phyloP scores from a whole-genome alignment of 2,888 invertebrate genomes.

The Conomelus anceps region DNA sequence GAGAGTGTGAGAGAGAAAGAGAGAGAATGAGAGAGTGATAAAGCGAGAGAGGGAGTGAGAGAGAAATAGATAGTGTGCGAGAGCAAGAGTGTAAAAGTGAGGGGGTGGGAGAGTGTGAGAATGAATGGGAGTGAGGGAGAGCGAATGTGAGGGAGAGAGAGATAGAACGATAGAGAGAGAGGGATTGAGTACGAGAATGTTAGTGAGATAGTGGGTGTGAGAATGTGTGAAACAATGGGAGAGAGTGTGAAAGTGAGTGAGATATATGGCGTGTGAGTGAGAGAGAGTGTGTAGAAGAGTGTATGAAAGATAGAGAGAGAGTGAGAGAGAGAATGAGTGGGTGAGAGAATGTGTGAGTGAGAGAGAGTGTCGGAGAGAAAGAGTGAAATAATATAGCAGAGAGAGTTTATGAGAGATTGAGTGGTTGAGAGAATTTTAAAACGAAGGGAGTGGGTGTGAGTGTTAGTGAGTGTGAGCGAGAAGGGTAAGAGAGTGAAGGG shows the following conservation, averaged over 20 bases:
- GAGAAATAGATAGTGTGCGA: background rate
- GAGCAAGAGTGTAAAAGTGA: background rate
- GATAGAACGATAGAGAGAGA: background rate
- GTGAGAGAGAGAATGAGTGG: background rate
- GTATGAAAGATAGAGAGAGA: background rate
- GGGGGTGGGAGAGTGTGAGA: background rate
- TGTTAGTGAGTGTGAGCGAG: no score
- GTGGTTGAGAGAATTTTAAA: no score
- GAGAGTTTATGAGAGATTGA: background rate
- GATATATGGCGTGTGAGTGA: no score
- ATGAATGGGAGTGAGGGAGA: background rate
- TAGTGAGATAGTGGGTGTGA: background rate
- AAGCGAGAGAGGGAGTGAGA: background rate
- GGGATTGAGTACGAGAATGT: background rate
- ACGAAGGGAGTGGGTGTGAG: no score
- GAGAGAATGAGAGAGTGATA: background rate
- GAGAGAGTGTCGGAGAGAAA: background rate
- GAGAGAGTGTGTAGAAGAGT: no score
- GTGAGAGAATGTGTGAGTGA: background rate
- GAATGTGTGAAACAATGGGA: no score
- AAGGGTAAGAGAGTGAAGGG: background rate
- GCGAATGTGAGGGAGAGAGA: background rate
- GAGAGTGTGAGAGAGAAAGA: background rate
- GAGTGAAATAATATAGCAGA: no score
- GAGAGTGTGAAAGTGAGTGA: no score